Base-by-base conservation (phyloP, 2,113 vertebrate genomes). In the Zapornia atra region DNA sequence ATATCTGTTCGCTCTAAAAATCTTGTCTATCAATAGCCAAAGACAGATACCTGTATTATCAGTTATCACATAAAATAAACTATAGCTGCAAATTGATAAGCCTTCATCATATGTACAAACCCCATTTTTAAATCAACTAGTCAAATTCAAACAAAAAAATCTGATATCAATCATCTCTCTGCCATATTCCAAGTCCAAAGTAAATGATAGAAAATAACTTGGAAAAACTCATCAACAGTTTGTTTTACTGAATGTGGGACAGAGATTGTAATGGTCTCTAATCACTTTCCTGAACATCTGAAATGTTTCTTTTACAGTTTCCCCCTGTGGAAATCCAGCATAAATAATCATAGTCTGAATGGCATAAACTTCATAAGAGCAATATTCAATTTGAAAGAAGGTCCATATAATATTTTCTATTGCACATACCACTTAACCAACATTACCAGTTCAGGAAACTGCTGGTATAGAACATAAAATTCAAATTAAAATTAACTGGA, bases 91-190 rank as follows among this genome's bases (percentile, higher is more conserved):
- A 82, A 88, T 25, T 68, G 8, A 26, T 48, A 88, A 24, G 0
- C 3, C 2, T 75, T 40, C 70, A 20, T 42, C 15, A 91, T 0
- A 10, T 9, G 3, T 28, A 12, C 10, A 72, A 84, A 83, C 4
- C 1, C 2, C 1, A 1, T 24, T 51, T 75, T 24, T 1, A 42
- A 87, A 81, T 44, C 29, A 34, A 40, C 0, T 6, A 46, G 10
- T 28, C 24, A 71, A 53, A 79, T 82, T 70, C 57, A 82, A 16
- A 15, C 8, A 38, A 81, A 75, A 78, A 59, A 0, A 24, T 4
- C 15, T 68, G 64, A 82, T 4, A n/a, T 26, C 59, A 86, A 66
- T 56, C 22, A 65, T 28, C 15, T 73, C 7, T 42, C 22, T 72
- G 14, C 2, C 4, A 22, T n/a, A 50, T 54, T 82, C 19, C 19